phyloP scores from a whole-genome alignment of 2,113 vertebrate genomes.

The Pogona vitticeps region DNA sequence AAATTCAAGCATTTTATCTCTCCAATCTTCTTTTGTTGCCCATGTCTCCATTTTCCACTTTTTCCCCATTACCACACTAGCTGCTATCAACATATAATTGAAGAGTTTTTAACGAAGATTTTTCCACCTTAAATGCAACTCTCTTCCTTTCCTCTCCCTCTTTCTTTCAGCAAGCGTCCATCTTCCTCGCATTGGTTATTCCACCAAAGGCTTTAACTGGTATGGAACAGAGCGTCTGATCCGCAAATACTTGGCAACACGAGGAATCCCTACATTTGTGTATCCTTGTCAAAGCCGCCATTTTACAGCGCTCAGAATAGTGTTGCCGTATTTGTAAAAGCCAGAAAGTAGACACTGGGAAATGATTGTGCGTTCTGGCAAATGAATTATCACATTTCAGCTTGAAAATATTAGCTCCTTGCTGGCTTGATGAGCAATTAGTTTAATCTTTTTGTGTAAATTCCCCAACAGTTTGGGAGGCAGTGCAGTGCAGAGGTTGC shows the following conservation, averaged over 20 bases:
- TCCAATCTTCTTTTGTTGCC: too few species aligned
- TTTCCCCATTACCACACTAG: too few species aligned
- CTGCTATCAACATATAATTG: too few species aligned
- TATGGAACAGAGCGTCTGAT: conserved; percentile 93
- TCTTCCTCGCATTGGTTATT: conserved; percentile 90
- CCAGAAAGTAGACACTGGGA: neutral
- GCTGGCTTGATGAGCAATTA: neutral
- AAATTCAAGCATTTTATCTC: too few species aligned
- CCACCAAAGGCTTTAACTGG: conserved; percentile 94
- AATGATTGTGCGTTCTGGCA: neutral
- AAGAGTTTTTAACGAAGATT: too few species aligned
- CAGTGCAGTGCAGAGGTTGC: too few species aligned
- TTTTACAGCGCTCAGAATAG: neutral
- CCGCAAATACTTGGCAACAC: conserved; percentile 85
- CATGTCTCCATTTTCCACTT: too few species aligned
- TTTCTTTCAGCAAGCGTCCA: conserved; percentile 86
- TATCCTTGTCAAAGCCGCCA: conserved; percentile 76
- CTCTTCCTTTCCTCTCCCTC: neutral
- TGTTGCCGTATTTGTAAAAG: neutral
- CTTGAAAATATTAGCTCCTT: neutral
- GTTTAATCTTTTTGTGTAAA: neutral
- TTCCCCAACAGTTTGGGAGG: neutral
- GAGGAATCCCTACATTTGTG: conserved; percentile 86
- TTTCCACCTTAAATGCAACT: neutral
- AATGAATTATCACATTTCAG: neutral